Conservation (phyloP, 2,888 invertebrate species). For the Drosophila engyochracea region DNA sequence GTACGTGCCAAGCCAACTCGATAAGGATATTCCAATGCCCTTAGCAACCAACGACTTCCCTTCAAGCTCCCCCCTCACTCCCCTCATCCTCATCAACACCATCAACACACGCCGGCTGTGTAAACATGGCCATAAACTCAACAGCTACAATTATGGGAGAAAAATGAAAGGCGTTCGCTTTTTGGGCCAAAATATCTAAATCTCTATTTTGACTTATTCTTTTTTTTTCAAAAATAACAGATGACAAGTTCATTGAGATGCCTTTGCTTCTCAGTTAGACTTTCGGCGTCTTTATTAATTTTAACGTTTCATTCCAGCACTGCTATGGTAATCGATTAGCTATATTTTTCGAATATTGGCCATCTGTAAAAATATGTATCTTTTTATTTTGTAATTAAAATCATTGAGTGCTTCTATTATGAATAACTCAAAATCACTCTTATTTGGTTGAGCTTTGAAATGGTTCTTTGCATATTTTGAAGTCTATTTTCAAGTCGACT, state of each 20-base stretch:
- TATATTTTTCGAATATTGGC: background rate
- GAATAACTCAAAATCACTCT: background rate
- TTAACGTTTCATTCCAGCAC: background rate
- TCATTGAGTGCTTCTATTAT: background rate
- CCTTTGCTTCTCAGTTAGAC: background rate
- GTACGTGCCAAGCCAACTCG: constrained; percentile 68
- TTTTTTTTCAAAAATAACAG: constrained; percentile 22
- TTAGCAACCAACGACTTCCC: background rate
- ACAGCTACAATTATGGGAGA: constrained; percentile 49
- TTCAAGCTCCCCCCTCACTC: background rate
- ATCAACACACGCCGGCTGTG: constrained; percentile 39
- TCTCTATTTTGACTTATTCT: constrained; percentile 23
- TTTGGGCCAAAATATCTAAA: constrained; percentile 14
- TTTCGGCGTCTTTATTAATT: background rate
- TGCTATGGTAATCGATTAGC: background rate
- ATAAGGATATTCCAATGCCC: constrained; percentile 32
- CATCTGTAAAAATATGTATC: rapidly evolving
- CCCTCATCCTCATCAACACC: background rate
- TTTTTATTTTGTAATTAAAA: background rate
- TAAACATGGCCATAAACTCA: constrained; percentile 73
- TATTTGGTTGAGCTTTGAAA: background rate
- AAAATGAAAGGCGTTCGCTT: constrained; percentile 55
- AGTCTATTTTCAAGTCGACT: background rate
- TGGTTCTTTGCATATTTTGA: background rate
- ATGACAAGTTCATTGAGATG: constrained; percentile 6